Conservation (phyloP, 2,113 vertebrate species). For the Theristicus caerulescens region DNA sequence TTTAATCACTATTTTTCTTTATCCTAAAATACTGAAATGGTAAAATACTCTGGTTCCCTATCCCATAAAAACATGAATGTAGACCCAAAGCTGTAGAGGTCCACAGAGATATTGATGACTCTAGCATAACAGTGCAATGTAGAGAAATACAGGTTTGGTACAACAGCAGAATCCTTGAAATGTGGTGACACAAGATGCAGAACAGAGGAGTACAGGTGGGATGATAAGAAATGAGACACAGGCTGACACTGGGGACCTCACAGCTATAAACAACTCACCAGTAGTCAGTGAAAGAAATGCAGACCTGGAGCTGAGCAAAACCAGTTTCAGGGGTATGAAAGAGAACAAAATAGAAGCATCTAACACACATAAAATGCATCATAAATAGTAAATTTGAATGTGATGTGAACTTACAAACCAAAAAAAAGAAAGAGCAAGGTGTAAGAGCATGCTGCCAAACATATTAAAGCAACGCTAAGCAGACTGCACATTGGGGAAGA, state of each 20-base stretch:
- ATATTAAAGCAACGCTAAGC: neutral
- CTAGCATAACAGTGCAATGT: neutral
- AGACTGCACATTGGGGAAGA: neutral
- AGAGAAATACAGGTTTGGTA: neutral
- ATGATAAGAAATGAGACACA: neutral
- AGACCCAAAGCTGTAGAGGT: neutral
- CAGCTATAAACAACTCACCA: neutral
- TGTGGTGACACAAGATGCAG: neutral
- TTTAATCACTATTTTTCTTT: neutral
- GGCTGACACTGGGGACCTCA: neutral
- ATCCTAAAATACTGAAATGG: neutral
- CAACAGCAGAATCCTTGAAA: neutral
- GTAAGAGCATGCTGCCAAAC: neutral
- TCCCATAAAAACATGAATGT: neutral
- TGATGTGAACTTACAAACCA: neutral
- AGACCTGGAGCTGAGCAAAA: neutral
- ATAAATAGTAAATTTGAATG: neutral
- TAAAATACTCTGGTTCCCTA: neutral
- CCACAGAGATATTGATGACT: neutral
- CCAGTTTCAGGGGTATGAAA: neutral
- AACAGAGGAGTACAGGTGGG: neutral
- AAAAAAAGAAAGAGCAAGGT: neutral
- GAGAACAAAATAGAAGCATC: neutral
- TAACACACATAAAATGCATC: neutral
- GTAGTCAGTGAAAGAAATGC: neutral